phyloP scores from a whole-genome alignment of 2,797 vertebrate genomes.

The Gymnodraco acuticeps region DNA sequence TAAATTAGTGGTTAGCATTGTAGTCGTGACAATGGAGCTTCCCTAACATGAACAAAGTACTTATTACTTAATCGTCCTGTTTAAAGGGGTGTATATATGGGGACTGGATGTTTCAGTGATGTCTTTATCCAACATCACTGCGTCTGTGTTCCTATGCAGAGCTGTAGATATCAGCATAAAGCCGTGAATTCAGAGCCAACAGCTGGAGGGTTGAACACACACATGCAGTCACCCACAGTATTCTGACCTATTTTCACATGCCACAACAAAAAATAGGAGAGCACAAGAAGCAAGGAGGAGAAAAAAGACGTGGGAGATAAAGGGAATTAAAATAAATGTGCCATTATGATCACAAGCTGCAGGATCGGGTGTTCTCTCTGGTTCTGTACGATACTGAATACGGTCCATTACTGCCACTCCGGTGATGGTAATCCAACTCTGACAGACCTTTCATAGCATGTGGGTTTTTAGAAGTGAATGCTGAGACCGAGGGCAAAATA shows the following conservation, averaged over 20 bases:
- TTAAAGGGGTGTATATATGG: neutral
- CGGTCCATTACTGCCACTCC: constrained; percentile 53
- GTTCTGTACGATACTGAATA: neutral
- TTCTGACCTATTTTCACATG: constrained; percentile 70
- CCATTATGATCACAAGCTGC: constrained; percentile 14
- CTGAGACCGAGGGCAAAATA: constrained; percentile 76
- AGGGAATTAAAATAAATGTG: constrained; percentile 30
- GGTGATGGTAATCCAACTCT: constrained; percentile 58
- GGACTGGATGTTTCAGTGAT: neutral
- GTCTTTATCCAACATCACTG: neutral
- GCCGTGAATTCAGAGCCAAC: constrained; percentile 33
- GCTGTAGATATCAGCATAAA: constrained; percentile 33
- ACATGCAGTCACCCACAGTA: constrained; percentile 18
- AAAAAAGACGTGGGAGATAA: constrained; percentile 24
- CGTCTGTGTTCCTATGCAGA: constrained; percentile 4
- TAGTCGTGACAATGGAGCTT: neutral
- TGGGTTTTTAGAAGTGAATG: constrained; percentile 54
- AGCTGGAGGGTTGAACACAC: constrained; percentile 36
- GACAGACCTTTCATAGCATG: constrained; percentile 62
- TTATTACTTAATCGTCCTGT: neutral
- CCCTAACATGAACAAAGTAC: neutral
- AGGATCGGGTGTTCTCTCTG: constrained; percentile 18
- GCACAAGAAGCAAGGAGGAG: constrained; percentile 9
- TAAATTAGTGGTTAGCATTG: neutral
- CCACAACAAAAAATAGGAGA: constrained; percentile 38